Evolutionary conservation across 2,888 invertebrate species (phyloP), one percentile per base, ranked within the genome.

Genomic region (Terebella lapidaria): DNA sequence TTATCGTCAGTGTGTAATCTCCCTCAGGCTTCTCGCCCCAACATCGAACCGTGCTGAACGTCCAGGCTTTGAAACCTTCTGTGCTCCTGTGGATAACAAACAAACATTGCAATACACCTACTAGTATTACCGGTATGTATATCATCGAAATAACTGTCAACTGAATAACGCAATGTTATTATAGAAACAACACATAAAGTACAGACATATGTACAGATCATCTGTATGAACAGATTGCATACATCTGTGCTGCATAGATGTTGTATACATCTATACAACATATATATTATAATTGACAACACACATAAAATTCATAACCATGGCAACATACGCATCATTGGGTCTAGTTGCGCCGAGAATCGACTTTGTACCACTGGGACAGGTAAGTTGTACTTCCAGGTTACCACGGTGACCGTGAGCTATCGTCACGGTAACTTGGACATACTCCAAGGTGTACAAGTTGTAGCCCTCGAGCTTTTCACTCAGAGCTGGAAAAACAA

Each of bases 11-110:
- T 18, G 56, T 70, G 74, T 74, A 80, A 10, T 54, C 62, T 10
- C 80, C 80, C 1, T 65, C 60, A 1, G 78, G 74, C 4, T 57
- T 54, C 62, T 80, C 80, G 26, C 78, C 80, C 80, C 80, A 80
- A 58, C 78, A 79, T 56, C 78, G 55, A 4, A 79, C 78, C 2
- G 78, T 78, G 54, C 73, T 74, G 66, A 80, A 79, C 3, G 75
- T 72, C 79, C 79, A 80, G 26, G 63, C 71, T 24, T 67, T 64
- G 60, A 79, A 74, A 1, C 80, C 80, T 3, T 61, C 65, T 3
- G 57, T 61, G 4, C 77, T 77, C 49, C 78, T 79, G 68, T 22
- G 22, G 20, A 25, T 25, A 22, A 45, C 5, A 56, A 26, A 35
- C 35, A 35, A 10, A 35, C 35, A 35, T n/a, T n/a, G n/a, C n/a